Percentiles rank a stretch among this genome's conserved stretches.
phyloP scores from a whole-genome alignment of 2,113 vertebrate species.

The Xenopus laevis region DNA sequence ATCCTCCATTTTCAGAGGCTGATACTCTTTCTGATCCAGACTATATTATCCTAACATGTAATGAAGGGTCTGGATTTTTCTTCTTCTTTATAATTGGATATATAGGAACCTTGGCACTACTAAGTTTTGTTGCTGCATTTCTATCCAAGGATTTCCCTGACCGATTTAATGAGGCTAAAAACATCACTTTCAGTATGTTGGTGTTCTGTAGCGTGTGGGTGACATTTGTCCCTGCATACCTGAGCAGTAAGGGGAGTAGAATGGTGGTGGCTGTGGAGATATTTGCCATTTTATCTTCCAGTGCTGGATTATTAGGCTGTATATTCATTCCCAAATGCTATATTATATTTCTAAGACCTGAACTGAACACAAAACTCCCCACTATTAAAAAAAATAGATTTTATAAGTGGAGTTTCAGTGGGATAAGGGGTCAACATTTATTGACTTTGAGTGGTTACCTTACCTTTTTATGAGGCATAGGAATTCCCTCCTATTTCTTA shows the following conservation, averaged over 20 bases:
- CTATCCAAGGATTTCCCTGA: constrained; percentile 25
- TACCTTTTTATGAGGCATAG: too few relatives aligned
- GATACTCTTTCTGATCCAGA: not conserved
- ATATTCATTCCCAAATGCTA: constrained; percentile 16
- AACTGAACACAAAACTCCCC: not conserved
- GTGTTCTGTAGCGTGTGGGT: constrained; percentile 17
- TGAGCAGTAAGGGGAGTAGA: not conserved
- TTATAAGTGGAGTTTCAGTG: too few relatives aligned
- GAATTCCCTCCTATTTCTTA: too few relatives aligned
- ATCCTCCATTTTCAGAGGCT: constrained; percentile 10
- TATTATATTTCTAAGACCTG: constrained; percentile 9
- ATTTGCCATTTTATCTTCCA: constrained; percentile 22
- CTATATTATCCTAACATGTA: constrained; percentile 17
- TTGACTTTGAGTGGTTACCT: too few relatives aligned
- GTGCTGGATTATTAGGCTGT: constrained; percentile 3
- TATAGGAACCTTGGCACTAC: constrained; percentile 9
- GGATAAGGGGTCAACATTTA: too few relatives aligned
- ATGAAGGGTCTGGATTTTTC: constrained; percentile 1
- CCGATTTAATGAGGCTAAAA: constrained; percentile 25
- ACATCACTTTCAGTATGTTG: constrained; percentile 10
- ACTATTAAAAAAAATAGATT: too few relatives aligned
- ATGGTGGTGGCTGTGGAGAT: constrained; percentile 8
- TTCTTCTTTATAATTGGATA: constrained; percentile 33
- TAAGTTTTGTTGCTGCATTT: constrained; percentile 20
- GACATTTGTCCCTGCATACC: constrained; percentile 2